Conservation (phyloP, 2,888 invertebrate species). For the Branchellion lobata region DNA sequence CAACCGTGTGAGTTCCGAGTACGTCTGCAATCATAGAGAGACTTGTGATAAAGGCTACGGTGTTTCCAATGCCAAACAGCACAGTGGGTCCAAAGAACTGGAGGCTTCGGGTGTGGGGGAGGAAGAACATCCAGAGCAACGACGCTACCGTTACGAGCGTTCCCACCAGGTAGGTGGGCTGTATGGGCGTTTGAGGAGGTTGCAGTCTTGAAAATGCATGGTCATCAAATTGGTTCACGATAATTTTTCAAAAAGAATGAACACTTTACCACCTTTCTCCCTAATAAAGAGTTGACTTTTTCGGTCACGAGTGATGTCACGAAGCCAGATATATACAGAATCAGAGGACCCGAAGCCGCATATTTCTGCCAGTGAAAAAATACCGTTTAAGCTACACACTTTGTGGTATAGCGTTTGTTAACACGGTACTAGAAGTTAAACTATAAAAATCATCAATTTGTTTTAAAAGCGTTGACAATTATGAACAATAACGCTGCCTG, state of each 20-base stretch:
- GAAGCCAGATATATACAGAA: slow-evolving; percentile 80
- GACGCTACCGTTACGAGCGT: slow-evolving; percentile 69
- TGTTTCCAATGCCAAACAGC: slow-evolving; percentile 78
- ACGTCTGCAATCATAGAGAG: slow-evolving; percentile 84
- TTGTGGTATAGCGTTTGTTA: too few relatives aligned
- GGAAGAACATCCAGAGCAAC: slow-evolving; percentile 72
- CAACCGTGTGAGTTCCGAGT: slow-evolving; percentile 78
- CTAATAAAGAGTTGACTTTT: slow-evolving; percentile 69
- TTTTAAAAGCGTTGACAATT: too few relatives aligned
- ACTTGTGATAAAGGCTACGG: slow-evolving; percentile 83
- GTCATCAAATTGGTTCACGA: too few relatives aligned
- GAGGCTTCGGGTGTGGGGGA: slow-evolving; percentile 49
- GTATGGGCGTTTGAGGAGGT: not conserved
- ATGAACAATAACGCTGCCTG: too few relatives aligned
- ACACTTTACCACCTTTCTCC: slow-evolving; percentile 76
- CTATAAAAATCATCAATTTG: too few relatives aligned
- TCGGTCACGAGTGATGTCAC: slow-evolving; percentile 74
- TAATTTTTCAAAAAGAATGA: too few relatives aligned
- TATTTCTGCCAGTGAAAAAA: slow-evolving; percentile 60
- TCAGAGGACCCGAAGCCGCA: slow-evolving; percentile 76
- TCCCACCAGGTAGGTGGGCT: slow-evolving; percentile 72
- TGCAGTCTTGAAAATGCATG: too few relatives aligned
- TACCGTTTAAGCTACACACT: too few relatives aligned
- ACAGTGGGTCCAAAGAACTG: slow-evolving; percentile 72
- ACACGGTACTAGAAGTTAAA: too few relatives aligned